Conservation (phyloP, 2,888 invertebrate species). For the Zygaena filipendulae region DNA sequence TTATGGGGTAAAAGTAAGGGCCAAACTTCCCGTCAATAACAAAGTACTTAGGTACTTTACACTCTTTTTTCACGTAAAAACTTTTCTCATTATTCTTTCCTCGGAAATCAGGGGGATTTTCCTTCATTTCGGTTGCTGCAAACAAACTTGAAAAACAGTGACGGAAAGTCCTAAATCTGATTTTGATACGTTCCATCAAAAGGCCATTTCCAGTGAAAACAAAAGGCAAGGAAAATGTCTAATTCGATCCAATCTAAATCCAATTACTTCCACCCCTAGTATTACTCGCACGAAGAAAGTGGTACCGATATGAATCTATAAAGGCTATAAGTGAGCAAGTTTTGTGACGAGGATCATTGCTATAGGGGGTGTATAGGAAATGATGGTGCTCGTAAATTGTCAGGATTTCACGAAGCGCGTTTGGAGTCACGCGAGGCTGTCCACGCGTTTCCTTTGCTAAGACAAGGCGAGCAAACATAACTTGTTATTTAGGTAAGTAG, state of each 20-base stretch:
- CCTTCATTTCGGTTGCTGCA: no score
- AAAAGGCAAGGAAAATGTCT: constrained; percentile 53
- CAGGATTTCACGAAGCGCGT: constrained; percentile 16
- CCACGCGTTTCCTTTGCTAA: constrained; percentile 15
- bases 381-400: constrained; percentile 23
- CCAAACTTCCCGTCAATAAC: no score
- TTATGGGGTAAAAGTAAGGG: no score
- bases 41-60: no score
- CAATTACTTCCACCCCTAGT: constrained; percentile 50
- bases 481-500: no score
- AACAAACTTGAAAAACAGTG: no score
- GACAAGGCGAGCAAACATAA: no score
- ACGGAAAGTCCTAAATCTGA: no score
- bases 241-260: constrained; percentile 62
- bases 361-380: constrained; percentile 11
- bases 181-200: constrained; percentile 59
- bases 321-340: constrained; percentile 23
- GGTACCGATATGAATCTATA: constrained; percentile 24
- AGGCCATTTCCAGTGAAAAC: constrained; percentile 53
- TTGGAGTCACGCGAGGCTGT: constrained; percentile 21
- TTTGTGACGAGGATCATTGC: constrained; percentile 12
- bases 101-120: no score
- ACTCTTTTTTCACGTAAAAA: no score
- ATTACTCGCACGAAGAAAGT: constrained; percentile 34
- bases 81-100: no score